Conservation (phyloP, 2,797 vertebrate genomes). For the Diglossa cyanea region DNA sequence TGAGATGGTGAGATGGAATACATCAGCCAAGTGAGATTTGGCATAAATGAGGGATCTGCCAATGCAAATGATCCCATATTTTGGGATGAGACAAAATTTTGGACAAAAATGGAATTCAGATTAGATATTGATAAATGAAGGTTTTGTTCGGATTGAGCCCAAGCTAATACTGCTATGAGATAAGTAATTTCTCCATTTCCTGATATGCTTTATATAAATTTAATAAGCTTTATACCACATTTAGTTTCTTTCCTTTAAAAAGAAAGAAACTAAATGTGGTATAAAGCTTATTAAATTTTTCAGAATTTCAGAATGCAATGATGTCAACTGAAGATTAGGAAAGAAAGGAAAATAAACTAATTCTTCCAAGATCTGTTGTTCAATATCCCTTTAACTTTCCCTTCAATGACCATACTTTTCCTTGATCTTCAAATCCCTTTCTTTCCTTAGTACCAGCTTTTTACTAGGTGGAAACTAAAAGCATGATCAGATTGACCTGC, state of each 20-base stretch:
- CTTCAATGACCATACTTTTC: not conserved
- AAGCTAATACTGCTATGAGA: not conserved
- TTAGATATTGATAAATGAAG: not conserved
- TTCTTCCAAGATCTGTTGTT: not conserved
- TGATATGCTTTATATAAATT: not conserved
- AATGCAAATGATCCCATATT: not conserved
- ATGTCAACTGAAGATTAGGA: not conserved
- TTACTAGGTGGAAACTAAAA: not conserved
- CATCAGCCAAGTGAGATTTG: not conserved
- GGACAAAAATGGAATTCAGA: not conserved
- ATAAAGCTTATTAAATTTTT: too few species aligned
- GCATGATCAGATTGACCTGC: not conserved
- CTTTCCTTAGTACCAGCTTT: not conserved
- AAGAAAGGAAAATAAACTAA: not conserved
- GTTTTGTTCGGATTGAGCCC: not conserved
- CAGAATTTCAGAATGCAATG: not conserved
- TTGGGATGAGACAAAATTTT: not conserved
- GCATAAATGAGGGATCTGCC: not conserved
- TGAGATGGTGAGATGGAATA: not conserved
- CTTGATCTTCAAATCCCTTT: not conserved
- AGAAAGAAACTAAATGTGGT: too few species aligned
- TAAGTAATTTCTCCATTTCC: slow-evolving; percentile 10
- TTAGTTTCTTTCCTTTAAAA: not conserved
- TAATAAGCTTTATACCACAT: not conserved
- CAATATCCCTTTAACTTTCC: not conserved